phyloP scores from a whole-genome alignment of 2,113 vertebrate genomes.

The Scomber japonicus region DNA sequence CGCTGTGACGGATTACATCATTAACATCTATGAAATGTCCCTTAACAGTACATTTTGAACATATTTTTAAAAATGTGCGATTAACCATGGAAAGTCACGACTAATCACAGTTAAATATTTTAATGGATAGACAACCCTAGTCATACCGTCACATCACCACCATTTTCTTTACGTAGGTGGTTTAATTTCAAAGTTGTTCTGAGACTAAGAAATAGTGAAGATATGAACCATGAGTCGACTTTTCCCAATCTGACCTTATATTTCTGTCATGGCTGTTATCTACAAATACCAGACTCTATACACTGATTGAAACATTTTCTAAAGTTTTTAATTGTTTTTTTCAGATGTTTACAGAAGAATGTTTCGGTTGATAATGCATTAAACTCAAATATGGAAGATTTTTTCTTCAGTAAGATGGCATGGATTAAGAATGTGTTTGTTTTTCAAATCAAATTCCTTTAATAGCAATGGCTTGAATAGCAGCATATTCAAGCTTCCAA shows the following conservation, averaged over 20 bases:
- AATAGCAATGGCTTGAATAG: constrained; percentile 1
- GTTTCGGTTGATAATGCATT: not conserved
- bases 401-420: not conserved
- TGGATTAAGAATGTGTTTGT: not conserved
- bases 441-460: not conserved
- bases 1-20: too few species aligned
- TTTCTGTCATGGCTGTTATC: not conserved
- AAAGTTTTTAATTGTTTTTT: not conserved
- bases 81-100: too few species aligned
- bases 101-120: too few species aligned
- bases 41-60: too few species aligned
- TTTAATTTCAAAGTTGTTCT: not conserved
- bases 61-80: too few species aligned
- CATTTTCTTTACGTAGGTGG: too few species aligned
- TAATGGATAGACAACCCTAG: too few species aligned
- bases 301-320: not conserved
- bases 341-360: not conserved
- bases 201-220: not conserved
- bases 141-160: too few species aligned
- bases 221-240: not conserved
- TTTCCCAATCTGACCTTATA: not conserved
- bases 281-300: not conserved
- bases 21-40: too few species aligned
- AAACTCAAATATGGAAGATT: not conserved
- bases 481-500: not conserved